These are phyloP conservation scores for Eupithecia subfuscata DNA, from an alignment of 2,888 invertebrate species.

Conservation along the genomic window DNA sequence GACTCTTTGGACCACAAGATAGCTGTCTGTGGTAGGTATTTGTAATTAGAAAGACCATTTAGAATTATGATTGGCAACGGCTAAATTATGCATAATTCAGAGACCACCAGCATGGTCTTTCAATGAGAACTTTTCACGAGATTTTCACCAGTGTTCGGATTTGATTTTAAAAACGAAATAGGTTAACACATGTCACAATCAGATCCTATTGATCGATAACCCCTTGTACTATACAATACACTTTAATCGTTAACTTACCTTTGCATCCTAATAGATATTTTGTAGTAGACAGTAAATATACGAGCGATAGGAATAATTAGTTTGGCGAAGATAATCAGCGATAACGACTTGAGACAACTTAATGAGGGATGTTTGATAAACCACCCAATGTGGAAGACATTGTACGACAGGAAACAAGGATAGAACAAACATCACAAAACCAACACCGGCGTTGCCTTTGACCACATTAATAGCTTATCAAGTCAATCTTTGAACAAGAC, in stretches of 20 bases:
- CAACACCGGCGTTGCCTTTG: constrained; percentile 75
- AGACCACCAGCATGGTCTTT: not conserved
- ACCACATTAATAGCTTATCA: constrained; percentile 70
- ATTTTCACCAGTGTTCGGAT: not conserved
- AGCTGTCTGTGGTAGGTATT: constrained; percentile 12
- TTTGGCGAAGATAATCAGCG: not conserved
- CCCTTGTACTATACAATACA: not conserved
- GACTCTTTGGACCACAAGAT: constrained; percentile 14
- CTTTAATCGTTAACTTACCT: not conserved
- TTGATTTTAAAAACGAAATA: not conserved
- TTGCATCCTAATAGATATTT: not conserved
- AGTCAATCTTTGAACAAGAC: constrained; percentile 59
- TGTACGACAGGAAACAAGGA: constrained; percentile 62
- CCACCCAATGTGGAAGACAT: constrained; percentile 27
- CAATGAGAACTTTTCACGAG: not conserved
- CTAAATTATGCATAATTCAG: not conserved
- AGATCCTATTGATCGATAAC: not conserved
- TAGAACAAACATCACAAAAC: constrained; percentile 62
- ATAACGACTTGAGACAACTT: not conserved
- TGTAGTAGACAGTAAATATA: not conserved
- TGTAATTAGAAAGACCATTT: constrained; percentile 35
- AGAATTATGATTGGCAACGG: not conserved
- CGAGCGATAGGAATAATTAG: not conserved
- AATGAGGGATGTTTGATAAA: constrained; percentile 2
- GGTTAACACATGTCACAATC: not conserved